Conservation (phyloP, 2,113 vertebrate species). For the Myiagra hebetior region DNA sequence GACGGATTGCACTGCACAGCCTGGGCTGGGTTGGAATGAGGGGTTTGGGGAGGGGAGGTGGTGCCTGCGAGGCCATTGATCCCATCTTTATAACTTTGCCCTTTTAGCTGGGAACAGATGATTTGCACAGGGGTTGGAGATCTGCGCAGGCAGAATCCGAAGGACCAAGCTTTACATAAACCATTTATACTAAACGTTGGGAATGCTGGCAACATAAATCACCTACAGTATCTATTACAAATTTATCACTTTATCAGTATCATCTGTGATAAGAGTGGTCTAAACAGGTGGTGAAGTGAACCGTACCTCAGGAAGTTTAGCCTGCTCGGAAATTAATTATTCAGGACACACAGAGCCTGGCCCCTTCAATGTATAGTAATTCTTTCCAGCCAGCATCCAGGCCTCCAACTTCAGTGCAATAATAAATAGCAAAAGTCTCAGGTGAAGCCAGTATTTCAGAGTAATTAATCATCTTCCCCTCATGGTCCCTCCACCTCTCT, state of each 20-base stretch:
- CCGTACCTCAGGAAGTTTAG: conserved; percentile 80
- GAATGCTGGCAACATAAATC: conserved; percentile 78
- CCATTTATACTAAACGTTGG: conserved; percentile 77
- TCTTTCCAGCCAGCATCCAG: conserved; percentile 82
- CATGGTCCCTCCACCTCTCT: conserved; percentile 59
- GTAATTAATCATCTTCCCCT: conserved; percentile 95
- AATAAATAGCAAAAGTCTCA: conserved; percentile 98
- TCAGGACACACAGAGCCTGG: conserved; percentile 86
- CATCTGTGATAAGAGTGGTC: conserved; percentile 76
- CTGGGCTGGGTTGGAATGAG: conserved; percentile 27
- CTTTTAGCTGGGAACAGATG: conserved; percentile 78
- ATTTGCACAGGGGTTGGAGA: conserved; percentile 43
- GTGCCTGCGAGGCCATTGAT: conserved; percentile 72
- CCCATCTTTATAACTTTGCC: conserved; percentile 77
- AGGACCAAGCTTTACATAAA: conserved; percentile 82
- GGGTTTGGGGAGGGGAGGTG: conserved; percentile 36
- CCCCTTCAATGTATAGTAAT: conserved; percentile 87
- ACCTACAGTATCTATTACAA: conserved; percentile 77
- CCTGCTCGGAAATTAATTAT: conserved; percentile 83
- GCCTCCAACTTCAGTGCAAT: conserved; percentile 87
- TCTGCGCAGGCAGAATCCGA: conserved; percentile 70
- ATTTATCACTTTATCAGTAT: conserved; percentile 72
- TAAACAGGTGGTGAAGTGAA: conserved; percentile 80
- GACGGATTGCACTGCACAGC: conserved; percentile 18
- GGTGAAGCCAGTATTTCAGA: conserved; percentile 93